Base-by-base conservation (phyloP, 2,888 invertebrate genomes). In the Heliothis peltigera region DNA sequence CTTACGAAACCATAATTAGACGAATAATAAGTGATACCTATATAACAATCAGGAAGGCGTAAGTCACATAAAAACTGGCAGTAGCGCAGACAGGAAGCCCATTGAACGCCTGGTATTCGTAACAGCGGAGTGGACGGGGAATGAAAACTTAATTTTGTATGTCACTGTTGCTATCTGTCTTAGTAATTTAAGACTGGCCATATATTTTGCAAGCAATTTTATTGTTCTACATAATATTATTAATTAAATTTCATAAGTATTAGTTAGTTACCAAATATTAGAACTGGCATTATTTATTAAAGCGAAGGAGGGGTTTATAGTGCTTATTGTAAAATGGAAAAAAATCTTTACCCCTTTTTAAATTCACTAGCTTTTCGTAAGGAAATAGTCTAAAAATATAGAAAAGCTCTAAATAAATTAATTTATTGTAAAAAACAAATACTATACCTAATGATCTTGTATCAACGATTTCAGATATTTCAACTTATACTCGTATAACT, bases 1-100 rank as follows among this genome's bases (percentile, higher is more conserved):
- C 57, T 77, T 73, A 64, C 56, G 66, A 77, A 80, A 79, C 64
- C 43, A 76, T 76, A 73, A 77, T 79, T 72, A 72, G 46, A 52
- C 17, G 61, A 54, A 60, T 64, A 64, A 60, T 79, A 71, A 67
- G 63, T 64, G 49, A 72, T 67, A 64, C 66, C 49, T 67, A 60
- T 64, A 65, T 68, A 77, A 76, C 58, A 56, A 77, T 74, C 68
- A 79, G 77, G 77, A 79, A 79, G 57, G 68, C 46, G 57, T 63
- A 68, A 75, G 71, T 70, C 77, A 65, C 62, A 67, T 58, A 70
- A 74, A 78, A 79, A 74, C 70, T 66, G 44, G 58, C 61, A 52
- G 55, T 28, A 46, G 44, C 55, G 46, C 32, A 74, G 66, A 71
- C 79, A 79, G 74, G 79, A 79, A 79, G 51, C 64, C 53, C 60